Base-by-base conservation (phyloP, 1,140 invertebrate species). In the Venturia canescens region DNA sequence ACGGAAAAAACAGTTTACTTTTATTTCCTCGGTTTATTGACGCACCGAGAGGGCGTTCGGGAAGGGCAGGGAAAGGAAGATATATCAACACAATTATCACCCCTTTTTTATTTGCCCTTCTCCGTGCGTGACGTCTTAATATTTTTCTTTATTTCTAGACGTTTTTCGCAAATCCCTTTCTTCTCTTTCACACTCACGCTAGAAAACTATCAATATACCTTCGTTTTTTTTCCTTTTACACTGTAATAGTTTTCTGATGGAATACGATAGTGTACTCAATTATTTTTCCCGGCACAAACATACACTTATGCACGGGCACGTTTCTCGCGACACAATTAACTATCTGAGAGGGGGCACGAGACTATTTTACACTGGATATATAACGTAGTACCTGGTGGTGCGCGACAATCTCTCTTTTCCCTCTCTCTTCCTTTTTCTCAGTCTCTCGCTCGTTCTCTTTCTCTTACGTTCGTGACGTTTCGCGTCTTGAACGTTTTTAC, bases 321-420 rank as follows among this genome's bases (percentile, higher is more conserved):
- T 66, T 23, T 66, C 21, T 66, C 53, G 21, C 53, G 38, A 27
- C 60, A 66, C 23, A 23, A 66, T 27, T 26, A 23, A 66, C 15
- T 66, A 66, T 66, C 23, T 26, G 60, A n/a, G 60, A n/a, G 23
- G 13, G 23, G 21, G 21, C 53, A 66, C 60, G 26, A 26, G 60
- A 27, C 23, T 23, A 27, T 66, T 66, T 57, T 57, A 57, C 21
- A 57, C 53, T 23, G 2, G 53, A 57, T 57, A 9, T 44, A 44
- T 44, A 44, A 44, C 13, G 53, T 66, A 66, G 23, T 66, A 66
- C 60, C 60, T 29, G 60, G 60, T 66, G 23, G 60, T 66, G 23
- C 60, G 60, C 21, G 53, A 57, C 53, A 23, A 57, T 80, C 27
- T 69, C 34, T 81, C 80, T 77, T 66, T 60, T 66, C 60, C 80